Evolutionary conservation across 2,113 vertebrate genomes (phyloP).

Genomic region (Pipa parva): DNA sequence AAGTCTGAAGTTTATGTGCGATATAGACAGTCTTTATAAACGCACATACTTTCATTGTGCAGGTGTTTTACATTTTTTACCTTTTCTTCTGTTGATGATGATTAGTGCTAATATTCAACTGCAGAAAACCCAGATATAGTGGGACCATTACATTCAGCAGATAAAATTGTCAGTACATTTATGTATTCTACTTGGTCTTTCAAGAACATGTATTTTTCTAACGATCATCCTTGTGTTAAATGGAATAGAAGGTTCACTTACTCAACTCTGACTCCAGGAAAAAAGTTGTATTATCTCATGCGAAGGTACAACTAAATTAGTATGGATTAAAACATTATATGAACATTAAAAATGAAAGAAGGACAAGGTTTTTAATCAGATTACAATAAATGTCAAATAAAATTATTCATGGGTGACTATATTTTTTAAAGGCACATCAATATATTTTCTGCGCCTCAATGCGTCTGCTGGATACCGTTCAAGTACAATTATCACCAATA

Average conservation of each 20-base stretch:
- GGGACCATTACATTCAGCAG: no score
- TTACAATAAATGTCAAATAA: conserved; percentile 38
- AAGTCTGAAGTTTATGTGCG: no score
- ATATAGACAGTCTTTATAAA: no score
- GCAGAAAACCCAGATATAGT: no score
- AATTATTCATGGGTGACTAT: conserved; percentile 32
- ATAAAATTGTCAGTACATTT: no score
- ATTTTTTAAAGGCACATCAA: conserved; percentile 31
- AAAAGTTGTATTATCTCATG: neutral
- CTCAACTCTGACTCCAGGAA: neutral
- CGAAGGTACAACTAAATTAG: conserved; percentile 37
- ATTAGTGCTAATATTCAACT: no score
- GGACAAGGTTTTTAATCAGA: conserved; percentile 41
- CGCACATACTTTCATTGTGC: no score
- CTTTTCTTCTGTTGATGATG: no score
- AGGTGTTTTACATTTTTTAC: no score
- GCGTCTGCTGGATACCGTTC: conserved; percentile 32
- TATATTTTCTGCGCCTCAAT: conserved; percentile 37
- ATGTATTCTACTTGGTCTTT: no score
- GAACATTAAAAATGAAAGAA: conserved; percentile 51
- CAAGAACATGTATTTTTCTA: neutral
- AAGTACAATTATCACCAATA: conserved; percentile 24
- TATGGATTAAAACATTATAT: conserved; percentile 39
- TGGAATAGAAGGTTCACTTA: neutral
- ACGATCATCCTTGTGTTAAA: neutral